Conservation (phyloP, 2,113 vertebrate genomes). For the Chaetodon trifascialis region DNA sequence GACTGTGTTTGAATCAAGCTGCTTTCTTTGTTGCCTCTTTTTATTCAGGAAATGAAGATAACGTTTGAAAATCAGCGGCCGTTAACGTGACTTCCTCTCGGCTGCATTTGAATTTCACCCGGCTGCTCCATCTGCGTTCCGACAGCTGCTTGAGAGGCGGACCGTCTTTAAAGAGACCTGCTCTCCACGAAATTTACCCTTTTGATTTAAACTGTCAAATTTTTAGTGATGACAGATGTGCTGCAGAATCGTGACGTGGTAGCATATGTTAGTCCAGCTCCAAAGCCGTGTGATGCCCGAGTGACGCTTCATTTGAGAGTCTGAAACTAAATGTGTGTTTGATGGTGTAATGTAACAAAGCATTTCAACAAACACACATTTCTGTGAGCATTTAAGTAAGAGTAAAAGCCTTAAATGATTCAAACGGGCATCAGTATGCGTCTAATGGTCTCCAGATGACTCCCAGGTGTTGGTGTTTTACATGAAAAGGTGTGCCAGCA, state of each 20-base stretch:
- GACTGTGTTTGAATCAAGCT: neutral
- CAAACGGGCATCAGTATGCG: neutral
- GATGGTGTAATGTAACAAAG: neutral
- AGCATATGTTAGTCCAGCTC: neutral
- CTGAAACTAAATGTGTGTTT: neutral
- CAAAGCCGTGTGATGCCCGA: neutral
- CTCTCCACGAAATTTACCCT: neutral
- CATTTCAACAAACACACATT: too few species aligned
- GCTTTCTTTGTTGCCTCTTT: neutral
- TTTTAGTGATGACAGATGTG: constrained; percentile 12
- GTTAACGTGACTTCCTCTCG: constrained; percentile 6
- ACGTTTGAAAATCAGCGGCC: neutral
- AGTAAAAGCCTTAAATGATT: neutral
- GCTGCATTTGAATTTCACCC: constrained; percentile 34
- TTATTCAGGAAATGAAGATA: neutral
- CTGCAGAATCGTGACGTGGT: constrained; percentile 2
- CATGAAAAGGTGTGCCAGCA: neutral
- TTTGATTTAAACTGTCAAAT: neutral
- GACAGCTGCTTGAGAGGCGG: neutral
- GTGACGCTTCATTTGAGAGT: neutral
- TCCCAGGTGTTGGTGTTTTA: neutral
- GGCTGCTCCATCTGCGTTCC: neutral
- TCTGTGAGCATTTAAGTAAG: neutral
- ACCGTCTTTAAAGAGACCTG: constrained; percentile 35
- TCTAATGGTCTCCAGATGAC: neutral